Evolutionary conservation across 2,113 vertebrate species (phyloP).

Genomic region (Pleuronectes platessa): DNA sequence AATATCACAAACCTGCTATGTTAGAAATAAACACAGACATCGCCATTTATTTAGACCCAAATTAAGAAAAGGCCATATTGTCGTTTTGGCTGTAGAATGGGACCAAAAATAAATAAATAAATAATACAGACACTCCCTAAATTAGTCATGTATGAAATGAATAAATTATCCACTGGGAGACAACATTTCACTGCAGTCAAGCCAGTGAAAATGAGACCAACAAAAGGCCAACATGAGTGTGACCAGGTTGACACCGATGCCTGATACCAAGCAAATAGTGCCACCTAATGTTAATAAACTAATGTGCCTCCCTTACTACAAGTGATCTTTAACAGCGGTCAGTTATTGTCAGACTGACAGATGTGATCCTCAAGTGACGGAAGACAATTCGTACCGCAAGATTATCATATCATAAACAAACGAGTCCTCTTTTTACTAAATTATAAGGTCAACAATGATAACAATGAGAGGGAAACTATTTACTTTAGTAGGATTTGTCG

Average conservation of each 20-base stretch:
- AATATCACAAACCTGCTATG: slow-evolving; percentile 49
- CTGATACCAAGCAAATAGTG: background rate
- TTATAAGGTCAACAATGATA: no score
- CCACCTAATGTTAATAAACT: background rate
- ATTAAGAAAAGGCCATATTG: slow-evolving; percentile 13
- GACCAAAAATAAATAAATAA: slow-evolving; percentile 7
- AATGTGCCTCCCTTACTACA: background rate
- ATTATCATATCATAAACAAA: background rate
- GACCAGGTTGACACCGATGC: slow-evolving; percentile 13
- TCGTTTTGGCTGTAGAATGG: slow-evolving; percentile 22
- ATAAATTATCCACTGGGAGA: slow-evolving; percentile 57
- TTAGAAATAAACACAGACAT: slow-evolving; percentile 57
- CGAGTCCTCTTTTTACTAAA: no score
- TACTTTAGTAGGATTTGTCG: background rate
- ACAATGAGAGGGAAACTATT: no score
- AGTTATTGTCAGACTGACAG: background rate
- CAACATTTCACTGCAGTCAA: slow-evolving; percentile 25
- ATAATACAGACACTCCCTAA: slow-evolving; percentile 43
- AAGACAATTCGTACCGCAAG: background rate
- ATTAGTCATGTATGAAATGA: slow-evolving; percentile 68
- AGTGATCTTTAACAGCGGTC: background rate
- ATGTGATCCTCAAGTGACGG: background rate
- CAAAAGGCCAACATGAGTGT: slow-evolving; percentile 27
- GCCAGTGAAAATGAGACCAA: slow-evolving; percentile 29
- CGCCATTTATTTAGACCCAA: slow-evolving; percentile 15